Conservation (phyloP, 2,113 vertebrate genomes). For the Silurus glanis region DNA sequence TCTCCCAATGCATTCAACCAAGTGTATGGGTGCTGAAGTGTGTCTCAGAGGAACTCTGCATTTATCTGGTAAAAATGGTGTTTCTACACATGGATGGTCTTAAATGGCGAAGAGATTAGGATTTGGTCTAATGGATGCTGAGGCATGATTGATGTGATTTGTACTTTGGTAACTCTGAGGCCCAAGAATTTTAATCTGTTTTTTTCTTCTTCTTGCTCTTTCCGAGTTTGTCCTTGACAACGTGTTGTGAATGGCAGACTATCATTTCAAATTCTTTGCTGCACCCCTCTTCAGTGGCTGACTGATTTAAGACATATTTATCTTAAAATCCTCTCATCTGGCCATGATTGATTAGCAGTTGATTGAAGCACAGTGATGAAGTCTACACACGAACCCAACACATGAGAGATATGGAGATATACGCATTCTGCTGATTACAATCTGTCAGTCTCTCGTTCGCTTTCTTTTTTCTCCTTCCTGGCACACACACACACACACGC, state of each 20-base stretch:
- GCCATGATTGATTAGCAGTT: constrained; percentile 40
- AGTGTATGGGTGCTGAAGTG: constrained; percentile 15
- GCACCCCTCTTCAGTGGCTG: constrained; percentile 21
- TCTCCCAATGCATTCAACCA: constrained; percentile 12
- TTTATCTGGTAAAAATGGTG: constrained; percentile 20
- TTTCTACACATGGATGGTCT: constrained; percentile 1
- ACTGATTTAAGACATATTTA: constrained; percentile 37
- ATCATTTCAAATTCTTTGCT: constrained; percentile 27
- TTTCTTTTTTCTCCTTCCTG: background rate
- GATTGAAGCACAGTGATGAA: constrained; percentile 43
- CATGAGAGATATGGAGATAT: constrained; percentile 10
- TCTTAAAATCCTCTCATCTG: constrained; percentile 40
- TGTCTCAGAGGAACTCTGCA: constrained; percentile 7
- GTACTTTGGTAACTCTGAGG: constrained; percentile 1
- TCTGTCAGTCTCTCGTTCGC: background rate
- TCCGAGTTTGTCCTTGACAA: background rate
- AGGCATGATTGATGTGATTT: constrained; percentile 5
- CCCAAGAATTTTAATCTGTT: background rate
- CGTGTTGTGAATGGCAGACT: constrained; percentile 5
- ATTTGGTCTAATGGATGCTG: constrained; percentile 12
- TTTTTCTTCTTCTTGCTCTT: background rate
- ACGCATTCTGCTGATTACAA: constrained; percentile 31
- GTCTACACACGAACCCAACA: background rate
- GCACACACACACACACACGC: constrained; percentile 15
- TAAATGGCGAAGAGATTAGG: constrained; percentile 2